Evolutionary conservation across 2,797 vertebrate species (phyloP).

Genomic region (Cheirogaleus major): DNA sequence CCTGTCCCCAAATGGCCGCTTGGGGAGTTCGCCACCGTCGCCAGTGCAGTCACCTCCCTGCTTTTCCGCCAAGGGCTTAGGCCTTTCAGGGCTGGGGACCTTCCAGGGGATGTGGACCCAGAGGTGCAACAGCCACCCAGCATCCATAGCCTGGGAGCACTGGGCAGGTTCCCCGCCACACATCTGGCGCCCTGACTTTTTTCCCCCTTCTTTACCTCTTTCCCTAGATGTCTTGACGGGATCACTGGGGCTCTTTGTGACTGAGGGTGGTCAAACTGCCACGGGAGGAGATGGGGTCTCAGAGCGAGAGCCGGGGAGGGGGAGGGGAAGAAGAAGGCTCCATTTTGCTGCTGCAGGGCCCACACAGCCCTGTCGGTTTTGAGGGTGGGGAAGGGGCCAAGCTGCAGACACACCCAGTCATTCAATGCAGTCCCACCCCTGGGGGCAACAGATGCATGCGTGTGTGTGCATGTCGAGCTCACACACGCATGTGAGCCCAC

Average conservation of each 20-base stretch:
- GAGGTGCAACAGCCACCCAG: neutral
- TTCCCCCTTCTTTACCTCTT: constrained; percentile 10
- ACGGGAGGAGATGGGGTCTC: constrained; percentile 46
- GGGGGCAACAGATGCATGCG: neutral
- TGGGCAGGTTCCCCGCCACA: constrained; percentile 11
- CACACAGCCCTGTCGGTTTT: neutral
- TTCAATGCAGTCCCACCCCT: constrained; percentile 11
- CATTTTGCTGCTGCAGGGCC: neutral
- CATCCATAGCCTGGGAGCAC: neutral
- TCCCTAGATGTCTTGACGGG: constrained; percentile 62
- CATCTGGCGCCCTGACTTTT: constrained; percentile 69
- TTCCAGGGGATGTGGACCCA: neutral
- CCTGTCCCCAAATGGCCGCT: neutral
- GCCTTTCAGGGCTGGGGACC: neutral
- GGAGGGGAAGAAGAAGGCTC: constrained; percentile 32
- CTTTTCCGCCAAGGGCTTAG: neutral
- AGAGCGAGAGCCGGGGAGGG: neutral
- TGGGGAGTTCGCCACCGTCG: neutral
- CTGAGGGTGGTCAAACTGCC: constrained; percentile 53
- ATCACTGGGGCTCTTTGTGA: constrained; percentile 72
- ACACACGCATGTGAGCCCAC: neutral
- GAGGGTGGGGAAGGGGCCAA: neutral
- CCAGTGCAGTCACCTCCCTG: neutral
- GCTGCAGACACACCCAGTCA: neutral
- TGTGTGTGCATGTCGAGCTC: neutral